Percentiles rank a stretch among this genome's conserved stretches.
Conservation (phyloP, 30 jellyfish, hydroid and myxozoan genomes). For the Aurelia sp. region DNA sequence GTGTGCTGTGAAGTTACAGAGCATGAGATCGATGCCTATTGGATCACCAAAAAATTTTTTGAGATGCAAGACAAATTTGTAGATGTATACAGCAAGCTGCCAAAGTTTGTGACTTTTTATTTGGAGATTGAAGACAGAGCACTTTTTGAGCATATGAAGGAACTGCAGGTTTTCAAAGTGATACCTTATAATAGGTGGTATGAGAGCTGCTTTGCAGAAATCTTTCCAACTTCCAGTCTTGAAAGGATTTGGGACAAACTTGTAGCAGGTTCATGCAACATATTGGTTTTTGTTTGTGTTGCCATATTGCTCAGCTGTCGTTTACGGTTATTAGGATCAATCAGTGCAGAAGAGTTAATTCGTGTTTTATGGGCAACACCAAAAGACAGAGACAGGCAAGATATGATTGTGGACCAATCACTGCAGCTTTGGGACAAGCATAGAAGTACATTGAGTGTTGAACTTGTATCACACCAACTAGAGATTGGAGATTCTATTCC, state of each 20-base stretch:
- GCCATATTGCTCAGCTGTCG: conserved; percentile 79
- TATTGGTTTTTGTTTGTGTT: conserved; percentile 87
- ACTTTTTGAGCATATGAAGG: conserved; percentile 84
- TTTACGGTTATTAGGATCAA: conserved; percentile 58
- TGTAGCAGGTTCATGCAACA: conserved; percentile 93
- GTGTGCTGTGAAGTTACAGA: conserved; percentile 78
- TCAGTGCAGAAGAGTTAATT: conserved; percentile 66
- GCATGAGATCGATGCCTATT: conserved; percentile 82
- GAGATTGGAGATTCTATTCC: no score
- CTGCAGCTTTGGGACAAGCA: conserved; percentile 95
- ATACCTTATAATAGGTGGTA: conserved; percentile 93
- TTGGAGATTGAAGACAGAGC: conserved; percentile 90
- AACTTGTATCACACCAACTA: conserved; percentile 8
- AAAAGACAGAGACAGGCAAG: conserved; percentile 58
- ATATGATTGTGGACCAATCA: conserved; percentile 77
- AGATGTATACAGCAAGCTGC: conserved; percentile 75
- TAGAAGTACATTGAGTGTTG: conserved; percentile 80
- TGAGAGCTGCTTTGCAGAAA: conserved; percentile 85
- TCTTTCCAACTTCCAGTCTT: conserved; percentile 69
- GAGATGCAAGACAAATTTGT: conserved; percentile 80
- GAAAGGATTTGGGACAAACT: conserved; percentile 87
- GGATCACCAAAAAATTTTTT: conserved; percentile 83
- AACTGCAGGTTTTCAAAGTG: conserved; percentile 80
- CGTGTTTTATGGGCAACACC: conserved; percentile 53
- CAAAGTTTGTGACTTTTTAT: conserved; percentile 77